Conservation (phyloP, 2,797 vertebrate species). For the Chromis chromis region DNA sequence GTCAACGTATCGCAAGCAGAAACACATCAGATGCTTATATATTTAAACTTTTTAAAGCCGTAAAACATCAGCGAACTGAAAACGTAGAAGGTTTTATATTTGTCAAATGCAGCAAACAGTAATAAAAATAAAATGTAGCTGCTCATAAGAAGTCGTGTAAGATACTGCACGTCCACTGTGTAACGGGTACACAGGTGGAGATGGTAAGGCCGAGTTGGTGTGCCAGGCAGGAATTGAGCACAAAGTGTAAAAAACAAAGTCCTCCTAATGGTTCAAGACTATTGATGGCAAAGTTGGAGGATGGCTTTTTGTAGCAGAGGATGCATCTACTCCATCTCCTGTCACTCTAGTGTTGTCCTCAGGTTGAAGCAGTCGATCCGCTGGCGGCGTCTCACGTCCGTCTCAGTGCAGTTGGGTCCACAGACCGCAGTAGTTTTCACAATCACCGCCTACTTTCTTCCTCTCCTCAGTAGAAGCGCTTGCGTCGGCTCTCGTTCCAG, state of each 20-base stretch:
- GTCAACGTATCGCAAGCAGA: conserved; percentile 9
- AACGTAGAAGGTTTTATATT: neutral
- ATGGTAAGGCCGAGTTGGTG: conserved; percentile 69
- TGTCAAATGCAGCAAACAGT: conserved; percentile 10
- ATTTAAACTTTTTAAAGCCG: conserved; percentile 21
- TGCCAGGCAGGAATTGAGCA: conserved; percentile 7
- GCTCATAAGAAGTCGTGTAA: conserved; percentile 31
- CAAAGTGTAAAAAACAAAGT: conserved; percentile 8
- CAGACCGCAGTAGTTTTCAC: neutral
- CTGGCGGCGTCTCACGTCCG: conserved; percentile 19
- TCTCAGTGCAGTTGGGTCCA: conserved; percentile 26
- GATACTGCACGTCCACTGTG: conserved; percentile 8
- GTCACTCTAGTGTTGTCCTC: conserved; percentile 19
- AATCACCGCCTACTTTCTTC: neutral
- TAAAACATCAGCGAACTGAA: conserved; percentile 12
- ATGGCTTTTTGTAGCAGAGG: conserved; percentile 30
- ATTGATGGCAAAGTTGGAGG: conserved; percentile 27
- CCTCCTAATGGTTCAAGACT: conserved; percentile 31
- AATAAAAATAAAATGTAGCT: conserved; percentile 26
- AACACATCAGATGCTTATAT: conserved; percentile 9
- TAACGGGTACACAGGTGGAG: conserved; percentile 38
- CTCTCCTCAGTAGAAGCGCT: conserved; percentile 92
- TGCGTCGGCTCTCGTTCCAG: conserved; percentile 93
- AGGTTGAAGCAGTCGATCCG: conserved; percentile 16
- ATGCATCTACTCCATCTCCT: conserved; percentile 27